phyloP scores from a whole-genome alignment of 1,140 invertebrate genomes.

The Pentalonia nigronervosa region DNA sequence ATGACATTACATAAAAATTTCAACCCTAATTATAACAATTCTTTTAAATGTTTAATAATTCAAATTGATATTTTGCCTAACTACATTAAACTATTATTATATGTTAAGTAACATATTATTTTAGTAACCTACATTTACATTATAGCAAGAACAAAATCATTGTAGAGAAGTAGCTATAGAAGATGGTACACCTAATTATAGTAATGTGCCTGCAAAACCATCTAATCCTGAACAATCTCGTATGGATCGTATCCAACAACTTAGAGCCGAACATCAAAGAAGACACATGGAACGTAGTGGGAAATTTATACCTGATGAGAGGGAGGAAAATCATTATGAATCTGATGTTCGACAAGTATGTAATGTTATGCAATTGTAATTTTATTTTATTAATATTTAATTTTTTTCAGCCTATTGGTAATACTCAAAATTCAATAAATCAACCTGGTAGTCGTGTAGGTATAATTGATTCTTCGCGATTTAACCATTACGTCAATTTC shows the following conservation, averaged over 20 bases:
- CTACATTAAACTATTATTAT: background rate
- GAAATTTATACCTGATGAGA: conserved; percentile 65
- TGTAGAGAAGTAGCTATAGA: conserved; percentile 15
- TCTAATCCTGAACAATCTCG: conserved; percentile 61
- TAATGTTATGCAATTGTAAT: background rate
- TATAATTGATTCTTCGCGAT: conserved; percentile 69
- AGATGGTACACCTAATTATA: background rate
- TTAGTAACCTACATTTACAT: background rate
- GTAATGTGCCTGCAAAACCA: background rate
- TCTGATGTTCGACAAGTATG: conserved; percentile 64
- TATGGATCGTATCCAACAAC: conserved; percentile 68
- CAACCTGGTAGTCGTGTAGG: conserved; percentile 67
- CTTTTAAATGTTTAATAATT: background rate
- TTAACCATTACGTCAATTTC: conserved; percentile 84
- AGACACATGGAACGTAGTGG: conserved; percentile 67
- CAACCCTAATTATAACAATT: background rate
- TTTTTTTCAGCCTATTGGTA: conserved; percentile 17
- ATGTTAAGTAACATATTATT: background rate
- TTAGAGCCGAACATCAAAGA: conserved; percentile 68
- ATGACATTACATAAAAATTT: too few species aligned
- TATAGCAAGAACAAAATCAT: conserved; percentile 47
- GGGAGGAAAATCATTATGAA: conserved; percentile 67
- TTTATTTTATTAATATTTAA: background rate
- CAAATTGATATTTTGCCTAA: background rate
- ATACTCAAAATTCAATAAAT: conserved; percentile 64